Evolutionary conservation across 1,140 invertebrate species (phyloP), one percentile per base, ranked within the genome.

Genomic region (Ips nitidus): DNA sequence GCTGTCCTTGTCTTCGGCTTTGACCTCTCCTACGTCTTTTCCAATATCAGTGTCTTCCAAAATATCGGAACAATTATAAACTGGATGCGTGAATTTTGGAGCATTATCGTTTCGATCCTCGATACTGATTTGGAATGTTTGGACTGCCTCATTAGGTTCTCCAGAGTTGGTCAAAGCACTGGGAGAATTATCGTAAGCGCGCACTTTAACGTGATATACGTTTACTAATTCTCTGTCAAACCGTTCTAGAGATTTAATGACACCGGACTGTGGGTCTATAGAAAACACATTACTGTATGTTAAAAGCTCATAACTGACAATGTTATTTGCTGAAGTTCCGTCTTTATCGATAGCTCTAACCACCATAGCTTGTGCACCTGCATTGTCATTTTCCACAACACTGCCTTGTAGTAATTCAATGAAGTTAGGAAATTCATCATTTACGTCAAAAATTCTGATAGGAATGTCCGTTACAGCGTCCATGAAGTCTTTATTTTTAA

Each of bases 21-120:
- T 89, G 0, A 96, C 91, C 82, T 94, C 90, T 38, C 89, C 91
- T 1, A 96, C 92, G 38, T 88, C 83, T 56, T 85, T 86, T 75
- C 93, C 92, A 36, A 90, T 86, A 79, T 95, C 93, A 1, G 91
- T 87, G 78, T 92, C 88, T 84, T 97, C 94, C 7, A 88, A 83
- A 52, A 97, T 88, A 37, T 87, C 86, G 74, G 91, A 89, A 0
- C 92, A 91, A 3, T 87, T 83, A 81, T 96, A 96, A 1, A 86
- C 83, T 0, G 83, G 76, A 73, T 90, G 83, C 7, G 88, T 90
- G 79, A 95, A 95, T 70, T 87, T 85, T 0, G 93, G 93, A 5
- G 88, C 85, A 80, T 96, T 95, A 78, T 96, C 95, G 78, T 95
- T 95, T 79, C 92, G 93, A 81, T 98, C 95, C 5, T 91, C 91